phyloP scores from a whole-genome alignment of 2,797 vertebrate genomes.

The Poecilia wingei region DNA sequence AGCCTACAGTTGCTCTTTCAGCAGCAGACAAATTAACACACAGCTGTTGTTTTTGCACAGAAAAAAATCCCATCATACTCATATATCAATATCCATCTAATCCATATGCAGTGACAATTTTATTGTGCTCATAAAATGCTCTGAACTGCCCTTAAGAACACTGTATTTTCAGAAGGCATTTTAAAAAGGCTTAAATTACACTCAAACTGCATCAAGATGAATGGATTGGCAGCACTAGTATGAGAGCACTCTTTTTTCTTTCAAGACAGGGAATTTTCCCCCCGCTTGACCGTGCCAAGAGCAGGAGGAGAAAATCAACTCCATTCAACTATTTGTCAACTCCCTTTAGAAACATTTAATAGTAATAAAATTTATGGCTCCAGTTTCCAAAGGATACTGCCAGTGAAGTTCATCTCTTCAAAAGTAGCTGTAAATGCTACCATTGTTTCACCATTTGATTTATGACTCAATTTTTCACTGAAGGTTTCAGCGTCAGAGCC shows the following conservation, averaged over 20 bases:
- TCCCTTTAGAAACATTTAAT: slow-evolving; percentile 98
- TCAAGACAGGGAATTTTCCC: slow-evolving; percentile 86
- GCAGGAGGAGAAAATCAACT: slow-evolving; percentile 85
- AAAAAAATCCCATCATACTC: slow-evolving; percentile 61
- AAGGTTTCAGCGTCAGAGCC: slow-evolving; percentile 63
- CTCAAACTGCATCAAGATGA: slow-evolving; percentile 88
- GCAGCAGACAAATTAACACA: slow-evolving; percentile 65
- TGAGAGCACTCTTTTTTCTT: slow-evolving; percentile 71
- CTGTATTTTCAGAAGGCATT: slow-evolving; percentile 89
- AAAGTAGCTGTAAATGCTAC: slow-evolving; percentile 87
- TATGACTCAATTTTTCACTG: slow-evolving; percentile 69
- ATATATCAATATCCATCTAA: slow-evolving; percentile 81
- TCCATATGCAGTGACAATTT: slow-evolving; percentile 91
- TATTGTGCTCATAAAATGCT: slow-evolving; percentile 92
- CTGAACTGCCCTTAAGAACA: slow-evolving; percentile 87
- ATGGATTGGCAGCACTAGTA: slow-evolving; percentile 86
- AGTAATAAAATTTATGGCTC: slow-evolving; percentile 93
- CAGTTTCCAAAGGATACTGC: slow-evolving; percentile 91
- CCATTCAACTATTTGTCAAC: slow-evolving; percentile 97
- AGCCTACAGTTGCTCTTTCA: slow-evolving; percentile 41
- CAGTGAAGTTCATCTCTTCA: slow-evolving; percentile 86
- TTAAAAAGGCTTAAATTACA: slow-evolving; percentile 91
- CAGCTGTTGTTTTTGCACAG: slow-evolving; percentile 42
- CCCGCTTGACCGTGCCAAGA: slow-evolving; percentile 85
- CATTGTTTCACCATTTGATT: slow-evolving; percentile 88